A percentile compares a stretch with the other conserved stretches of the same genome.
These are phyloP conservation scores for Candidula unifasciata DNA, from an alignment of 2,888 invertebrate species.

Conservation along the genomic window DNA sequence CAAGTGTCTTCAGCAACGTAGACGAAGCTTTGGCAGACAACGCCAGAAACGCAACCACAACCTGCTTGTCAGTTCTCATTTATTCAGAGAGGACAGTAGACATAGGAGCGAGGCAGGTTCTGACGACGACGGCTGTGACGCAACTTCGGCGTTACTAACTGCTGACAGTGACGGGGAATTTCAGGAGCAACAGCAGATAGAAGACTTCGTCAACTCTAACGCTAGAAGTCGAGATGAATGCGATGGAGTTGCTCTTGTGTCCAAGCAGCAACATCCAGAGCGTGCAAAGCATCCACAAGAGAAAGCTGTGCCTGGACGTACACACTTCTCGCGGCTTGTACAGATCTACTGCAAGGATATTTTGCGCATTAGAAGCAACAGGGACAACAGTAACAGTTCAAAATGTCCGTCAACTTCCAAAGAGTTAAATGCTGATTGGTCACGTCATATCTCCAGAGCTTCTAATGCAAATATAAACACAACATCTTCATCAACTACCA, in stretches of 20 bases:
- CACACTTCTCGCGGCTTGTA: constrained; percentile 20
- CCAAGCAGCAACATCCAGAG: background rate
- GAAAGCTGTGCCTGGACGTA: background rate
- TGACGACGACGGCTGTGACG: constrained; percentile 27
- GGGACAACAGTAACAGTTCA: background rate
- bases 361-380: background rate
- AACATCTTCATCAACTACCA: background rate
- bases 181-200: background rate
- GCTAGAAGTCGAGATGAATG: constrained; percentile 9
- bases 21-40: background rate
- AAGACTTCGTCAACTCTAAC: background rate
- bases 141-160: constrained; percentile 26
- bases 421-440: background rate
- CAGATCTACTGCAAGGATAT: constrained; percentile 26
- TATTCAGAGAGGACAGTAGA: background rate
- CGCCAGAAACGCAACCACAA: background rate
- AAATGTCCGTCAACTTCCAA: too few relatives aligned
- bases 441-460: background rate
- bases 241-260: constrained; percentile 2
- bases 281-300: background rate
- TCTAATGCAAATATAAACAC: constrained; percentile 15
- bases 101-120: background rate
- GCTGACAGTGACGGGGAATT: background rate
- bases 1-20: background rate
- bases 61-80: background rate